Evolutionary conservation across 2,888 invertebrate genomes (phyloP).

Genomic region (Eretmocerus hayati): DNA sequence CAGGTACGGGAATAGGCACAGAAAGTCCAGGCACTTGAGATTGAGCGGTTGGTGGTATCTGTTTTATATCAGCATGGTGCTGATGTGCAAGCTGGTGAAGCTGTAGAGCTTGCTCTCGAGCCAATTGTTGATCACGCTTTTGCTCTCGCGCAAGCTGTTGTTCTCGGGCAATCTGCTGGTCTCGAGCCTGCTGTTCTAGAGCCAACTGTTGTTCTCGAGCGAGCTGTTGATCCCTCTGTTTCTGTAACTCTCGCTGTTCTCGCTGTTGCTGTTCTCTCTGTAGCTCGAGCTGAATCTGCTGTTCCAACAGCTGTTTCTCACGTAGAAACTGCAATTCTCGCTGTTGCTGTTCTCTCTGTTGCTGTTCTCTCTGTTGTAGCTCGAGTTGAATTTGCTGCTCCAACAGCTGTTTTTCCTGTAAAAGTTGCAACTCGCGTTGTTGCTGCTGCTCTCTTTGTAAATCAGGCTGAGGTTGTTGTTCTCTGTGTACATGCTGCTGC

Average conservation of each 20-base stretch:
- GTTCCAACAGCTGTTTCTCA: too few species aligned
- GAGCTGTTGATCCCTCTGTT: too few species aligned
- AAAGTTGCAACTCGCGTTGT: background rate
- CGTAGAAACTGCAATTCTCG: background rate
- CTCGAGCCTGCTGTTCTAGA: background rate
- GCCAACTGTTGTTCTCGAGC: background rate
- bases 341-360: background rate
- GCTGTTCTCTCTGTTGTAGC: background rate
- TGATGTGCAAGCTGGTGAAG: conserved; percentile 1
- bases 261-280: background rate
- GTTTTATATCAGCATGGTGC: conserved; percentile 12
- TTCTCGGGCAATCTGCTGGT: background rate
- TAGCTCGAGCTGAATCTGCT: background rate
- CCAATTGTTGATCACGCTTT: background rate
- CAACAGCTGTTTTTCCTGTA: background rate
- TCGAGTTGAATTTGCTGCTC: background rate
- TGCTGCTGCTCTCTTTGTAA: background rate
- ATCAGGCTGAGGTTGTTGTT: background rate
- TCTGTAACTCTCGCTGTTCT: background rate
- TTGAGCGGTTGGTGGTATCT: conserved; percentile 1
- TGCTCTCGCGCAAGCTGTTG: background rate
- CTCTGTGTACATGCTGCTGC: background rate
- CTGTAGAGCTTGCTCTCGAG: conserved; percentile 1
- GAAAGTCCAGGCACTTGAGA: conserved; percentile 33
- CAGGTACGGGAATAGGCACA: conserved; percentile 31